Conservation (phyloP, 2,797 vertebrate genomes). For the Jordanella pulchra region DNA sequence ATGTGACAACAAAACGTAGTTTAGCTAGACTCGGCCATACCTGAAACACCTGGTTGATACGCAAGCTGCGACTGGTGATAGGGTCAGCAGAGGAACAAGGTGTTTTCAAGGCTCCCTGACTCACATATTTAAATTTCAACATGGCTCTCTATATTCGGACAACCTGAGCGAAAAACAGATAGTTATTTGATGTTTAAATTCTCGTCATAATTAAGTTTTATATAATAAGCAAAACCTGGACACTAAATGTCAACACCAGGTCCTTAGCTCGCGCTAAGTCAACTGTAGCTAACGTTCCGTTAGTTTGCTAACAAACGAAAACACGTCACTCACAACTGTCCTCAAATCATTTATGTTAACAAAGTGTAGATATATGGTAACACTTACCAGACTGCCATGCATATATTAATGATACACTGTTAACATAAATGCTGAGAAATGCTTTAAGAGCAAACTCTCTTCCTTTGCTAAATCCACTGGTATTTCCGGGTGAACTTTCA, state of each 20-base stretch:
- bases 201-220: not conserved
- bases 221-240: too few relatives aligned
- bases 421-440: not conserved
- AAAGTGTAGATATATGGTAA: not conserved
- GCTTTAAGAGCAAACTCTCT: slow-evolving; percentile 14
- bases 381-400: slow-evolving; percentile 59
- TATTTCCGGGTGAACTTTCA: slow-evolving; percentile 81
- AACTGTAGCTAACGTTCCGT: slow-evolving; percentile 28
- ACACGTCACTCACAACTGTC: not conserved
- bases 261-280: slow-evolving; percentile 25
- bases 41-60: slow-evolving; percentile 92
- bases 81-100: slow-evolving; percentile 75
- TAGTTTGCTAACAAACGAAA: slow-evolving; percentile 1
- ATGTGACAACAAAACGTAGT: not conserved
- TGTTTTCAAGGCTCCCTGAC: slow-evolving; percentile 70
- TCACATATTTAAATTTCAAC: slow-evolving; percentile 94
- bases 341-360: not conserved
- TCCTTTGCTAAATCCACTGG: slow-evolving; percentile 13
- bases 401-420: not conserved
- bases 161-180: slow-evolving; percentile 20
- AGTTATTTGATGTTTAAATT: not conserved
- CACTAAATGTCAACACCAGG: slow-evolving; percentile 29
- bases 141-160: slow-evolving; percentile 68
- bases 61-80: slow-evolving; percentile 86
- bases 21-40: slow-evolving; percentile 66